These are phyloP conservation scores for Philaethria dido DNA, from an alignment of 2,888 invertebrate genomes.

Conservation along the genomic window DNA sequence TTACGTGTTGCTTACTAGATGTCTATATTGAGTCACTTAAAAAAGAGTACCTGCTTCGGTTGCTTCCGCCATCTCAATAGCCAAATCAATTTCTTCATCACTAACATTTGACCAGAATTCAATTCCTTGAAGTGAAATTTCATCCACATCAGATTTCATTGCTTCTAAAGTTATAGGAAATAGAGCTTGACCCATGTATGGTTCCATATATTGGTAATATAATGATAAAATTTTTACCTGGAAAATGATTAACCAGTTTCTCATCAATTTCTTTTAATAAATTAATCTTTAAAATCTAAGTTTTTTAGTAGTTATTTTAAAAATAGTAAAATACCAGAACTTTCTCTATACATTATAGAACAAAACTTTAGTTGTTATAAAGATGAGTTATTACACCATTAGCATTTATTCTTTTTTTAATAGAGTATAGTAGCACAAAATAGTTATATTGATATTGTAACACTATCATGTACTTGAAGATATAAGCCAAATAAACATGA, in stretches of 20 bases:
- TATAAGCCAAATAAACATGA: too few species aligned
- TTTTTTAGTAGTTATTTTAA: too few species aligned
- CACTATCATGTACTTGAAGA: too few species aligned
- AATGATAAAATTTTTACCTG: slow-evolving; percentile 96
- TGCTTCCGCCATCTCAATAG: slow-evolving; percentile 97
- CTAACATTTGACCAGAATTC: slow-evolving; percentile 99
- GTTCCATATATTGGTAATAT: slow-evolving; percentile 99
- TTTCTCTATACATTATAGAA: too few species aligned
- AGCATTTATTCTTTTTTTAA: too few species aligned
- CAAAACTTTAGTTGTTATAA: too few species aligned
- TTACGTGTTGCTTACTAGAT: not conserved
- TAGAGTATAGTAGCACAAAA: too few species aligned
- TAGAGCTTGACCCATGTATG: slow-evolving; percentile 98
- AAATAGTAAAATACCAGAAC: too few species aligned
- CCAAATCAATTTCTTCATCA: slow-evolving; percentile 98
- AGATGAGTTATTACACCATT: too few species aligned
- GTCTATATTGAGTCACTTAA: not conserved
- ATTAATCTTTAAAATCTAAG: too few species aligned
- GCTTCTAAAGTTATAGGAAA: slow-evolving; percentile 99
- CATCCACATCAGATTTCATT: slow-evolving; percentile 98
- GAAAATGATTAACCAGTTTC: not conserved
- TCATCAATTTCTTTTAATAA: too few species aligned
- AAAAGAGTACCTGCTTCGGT: slow-evolving; percentile 86
- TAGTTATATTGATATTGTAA: too few species aligned
- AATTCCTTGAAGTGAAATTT: slow-evolving; percentile 98